phyloP scores from a whole-genome alignment of 2,888 invertebrate species.

The Venusia cambrica region DNA sequence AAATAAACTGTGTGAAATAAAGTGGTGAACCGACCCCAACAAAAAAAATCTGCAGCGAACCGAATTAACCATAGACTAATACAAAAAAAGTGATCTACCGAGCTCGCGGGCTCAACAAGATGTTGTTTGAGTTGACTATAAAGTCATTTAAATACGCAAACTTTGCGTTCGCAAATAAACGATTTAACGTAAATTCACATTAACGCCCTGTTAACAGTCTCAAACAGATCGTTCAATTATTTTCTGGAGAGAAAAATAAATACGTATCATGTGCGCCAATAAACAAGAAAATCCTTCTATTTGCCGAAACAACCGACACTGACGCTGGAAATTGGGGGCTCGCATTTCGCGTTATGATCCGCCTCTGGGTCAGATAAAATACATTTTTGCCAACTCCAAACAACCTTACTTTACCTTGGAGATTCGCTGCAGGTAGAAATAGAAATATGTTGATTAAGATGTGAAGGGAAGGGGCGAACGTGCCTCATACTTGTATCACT shows the following conservation, averaged over 20 bases:
- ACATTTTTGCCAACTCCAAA: conserved; percentile 44
- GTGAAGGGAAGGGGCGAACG: conserved; percentile 33
- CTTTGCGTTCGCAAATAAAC: no score
- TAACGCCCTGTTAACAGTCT: no score
- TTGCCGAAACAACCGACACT: conserved; percentile 35
- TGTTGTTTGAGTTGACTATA: no score
- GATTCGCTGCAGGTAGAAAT: conserved; percentile 37
- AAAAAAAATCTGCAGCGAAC: no score
- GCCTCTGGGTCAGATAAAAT: conserved; percentile 36
- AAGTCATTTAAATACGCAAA: no score
- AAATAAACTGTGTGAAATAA: no score
- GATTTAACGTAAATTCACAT: background rate
- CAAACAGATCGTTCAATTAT: background rate
- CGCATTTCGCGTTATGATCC: conserved; percentile 38
- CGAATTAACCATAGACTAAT: no score
- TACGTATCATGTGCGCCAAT: conserved; percentile 8
- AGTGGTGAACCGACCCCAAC: no score
- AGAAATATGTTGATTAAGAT: conserved; percentile 43
- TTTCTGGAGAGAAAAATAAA: conserved; percentile 11
- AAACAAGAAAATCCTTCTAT: conserved; percentile 21
- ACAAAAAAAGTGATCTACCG: no score
- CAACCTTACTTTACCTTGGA: conserved; percentile 34
- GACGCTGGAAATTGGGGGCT: conserved; percentile 37
- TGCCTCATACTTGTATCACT: conserved; percentile 33
- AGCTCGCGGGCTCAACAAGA: no score